Evolutionary conservation across 2,113 vertebrate species (phyloP).

Genomic region (Gallinago paraguaiae): DNA sequence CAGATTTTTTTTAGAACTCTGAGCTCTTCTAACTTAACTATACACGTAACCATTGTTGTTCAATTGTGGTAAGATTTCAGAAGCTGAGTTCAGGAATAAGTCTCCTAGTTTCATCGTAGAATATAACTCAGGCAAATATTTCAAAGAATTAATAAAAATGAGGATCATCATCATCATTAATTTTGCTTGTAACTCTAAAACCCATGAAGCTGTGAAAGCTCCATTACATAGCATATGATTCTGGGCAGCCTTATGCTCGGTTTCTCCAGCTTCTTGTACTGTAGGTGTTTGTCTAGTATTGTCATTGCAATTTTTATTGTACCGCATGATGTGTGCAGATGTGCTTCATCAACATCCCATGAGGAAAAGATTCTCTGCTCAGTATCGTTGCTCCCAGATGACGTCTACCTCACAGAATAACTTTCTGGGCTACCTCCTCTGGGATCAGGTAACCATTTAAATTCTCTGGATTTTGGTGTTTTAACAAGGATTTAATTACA

Average conservation of each 20-base stretch:
- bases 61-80: background rate
- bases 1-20: background rate
- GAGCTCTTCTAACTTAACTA: background rate
- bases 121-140: background rate
- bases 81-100: background rate
- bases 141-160: background rate
- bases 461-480: conserved; percentile 92
- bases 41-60: background rate
- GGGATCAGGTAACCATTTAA: conserved; percentile 85
- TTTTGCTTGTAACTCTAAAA: conserved; percentile 2
- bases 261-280: conserved; percentile 32
- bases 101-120: background rate
- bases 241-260: conserved; percentile 1
- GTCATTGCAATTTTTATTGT: conserved; percentile 75
- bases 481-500: conserved; percentile 97
- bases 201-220: conserved; percentile 9
- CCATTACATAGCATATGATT: conserved; percentile 12
- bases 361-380: conserved; percentile 71
- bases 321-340: conserved; percentile 76
- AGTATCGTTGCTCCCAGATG: conserved; percentile 74
- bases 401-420: conserved; percentile 75
- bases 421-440: conserved; percentile 85
- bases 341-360: conserved; percentile 77
- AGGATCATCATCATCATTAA: background rate
- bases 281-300: conserved; percentile 68